Conservation (phyloP, 2,797 vertebrate genomes). For the Tangara arthus region DNA sequence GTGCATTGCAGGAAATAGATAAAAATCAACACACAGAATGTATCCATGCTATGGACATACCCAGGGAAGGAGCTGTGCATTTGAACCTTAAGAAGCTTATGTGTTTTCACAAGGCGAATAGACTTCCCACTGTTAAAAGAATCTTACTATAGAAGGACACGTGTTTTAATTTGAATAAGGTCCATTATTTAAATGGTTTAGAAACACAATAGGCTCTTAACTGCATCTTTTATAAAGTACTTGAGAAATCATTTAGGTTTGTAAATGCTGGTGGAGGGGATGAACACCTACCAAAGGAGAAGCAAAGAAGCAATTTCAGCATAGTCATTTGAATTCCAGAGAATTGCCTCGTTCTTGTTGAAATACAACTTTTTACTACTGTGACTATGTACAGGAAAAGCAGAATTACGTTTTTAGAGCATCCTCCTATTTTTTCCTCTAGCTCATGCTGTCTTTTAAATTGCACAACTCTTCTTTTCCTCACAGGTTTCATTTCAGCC, state of each 20-base stretch:
- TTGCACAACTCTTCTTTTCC: neutral
- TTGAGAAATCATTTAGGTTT: constrained; percentile 14
- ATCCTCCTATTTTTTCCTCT: neutral
- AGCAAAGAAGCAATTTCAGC: neutral
- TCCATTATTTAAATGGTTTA: constrained; percentile 12
- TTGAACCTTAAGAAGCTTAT: neutral
- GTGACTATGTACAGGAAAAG: neutral
- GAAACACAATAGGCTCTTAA: neutral
- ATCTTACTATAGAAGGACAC: neutral
- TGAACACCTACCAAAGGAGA: neutral
- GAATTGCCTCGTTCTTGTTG: neutral
- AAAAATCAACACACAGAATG: constrained; percentile 42
- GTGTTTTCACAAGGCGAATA: neutral
- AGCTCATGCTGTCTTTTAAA: neutral
- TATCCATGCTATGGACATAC: neutral
- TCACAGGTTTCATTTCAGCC: neutral
- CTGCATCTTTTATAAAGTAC: neutral
- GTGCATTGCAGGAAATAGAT: constrained; percentile 74
- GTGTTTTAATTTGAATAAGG: neutral
- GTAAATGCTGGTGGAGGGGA: neutral
- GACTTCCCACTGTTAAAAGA: neutral
- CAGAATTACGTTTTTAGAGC: neutral
- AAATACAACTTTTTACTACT: neutral
- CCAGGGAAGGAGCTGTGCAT: neutral
- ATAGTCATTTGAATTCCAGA: neutral